These are phyloP conservation scores for Pollenia amentaria DNA, from an alignment of 2,888 invertebrate genomes.

Conservation along the genomic window DNA sequence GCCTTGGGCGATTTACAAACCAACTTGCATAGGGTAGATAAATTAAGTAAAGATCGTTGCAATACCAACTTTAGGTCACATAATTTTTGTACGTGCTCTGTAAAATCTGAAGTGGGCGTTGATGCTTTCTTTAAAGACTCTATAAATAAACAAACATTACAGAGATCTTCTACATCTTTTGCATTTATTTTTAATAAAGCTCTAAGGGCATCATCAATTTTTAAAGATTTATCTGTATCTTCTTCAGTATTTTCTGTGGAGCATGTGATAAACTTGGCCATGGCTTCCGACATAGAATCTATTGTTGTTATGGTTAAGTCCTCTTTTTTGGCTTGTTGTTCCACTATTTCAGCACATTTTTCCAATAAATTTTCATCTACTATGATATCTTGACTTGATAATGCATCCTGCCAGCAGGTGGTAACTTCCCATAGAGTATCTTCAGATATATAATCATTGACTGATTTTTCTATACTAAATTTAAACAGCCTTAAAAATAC, in stretches of 20 bases:
- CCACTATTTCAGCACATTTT: conserved; percentile 78
- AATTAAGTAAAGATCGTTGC: conserved; percentile 78
- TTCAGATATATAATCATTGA: conserved; percentile 80
- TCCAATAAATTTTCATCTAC: conserved; percentile 78
- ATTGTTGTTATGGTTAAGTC: conserved; percentile 74
- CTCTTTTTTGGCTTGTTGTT: conserved; percentile 72
- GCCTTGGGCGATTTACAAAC: conserved; percentile 77
- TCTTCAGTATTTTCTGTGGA: conserved; percentile 80
- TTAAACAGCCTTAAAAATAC: conserved; percentile 85
- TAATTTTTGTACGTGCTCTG: conserved; percentile 71
- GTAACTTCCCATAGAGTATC: conserved; percentile 87
- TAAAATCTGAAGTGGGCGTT: conserved; percentile 75
- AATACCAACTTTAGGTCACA: conserved; percentile 74
- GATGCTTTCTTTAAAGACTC: conserved; percentile 77
- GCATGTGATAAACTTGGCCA: conserved; percentile 81
- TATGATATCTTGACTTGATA: conserved; percentile 83
- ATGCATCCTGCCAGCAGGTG: conserved; percentile 87
- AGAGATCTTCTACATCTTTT: conserved; percentile 60
- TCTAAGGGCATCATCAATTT: conserved; percentile 78
- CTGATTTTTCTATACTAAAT: conserved; percentile 84
- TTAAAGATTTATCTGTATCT: conserved; percentile 75
- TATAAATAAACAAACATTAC: conserved; percentile 77
- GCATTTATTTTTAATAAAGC: conserved; percentile 59
- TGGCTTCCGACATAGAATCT: conserved; percentile 79
- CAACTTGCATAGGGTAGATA: conserved; percentile 79